Conservation (phyloP, 2,888 invertebrate species). For the Chrysolina haemoptera region DNA sequence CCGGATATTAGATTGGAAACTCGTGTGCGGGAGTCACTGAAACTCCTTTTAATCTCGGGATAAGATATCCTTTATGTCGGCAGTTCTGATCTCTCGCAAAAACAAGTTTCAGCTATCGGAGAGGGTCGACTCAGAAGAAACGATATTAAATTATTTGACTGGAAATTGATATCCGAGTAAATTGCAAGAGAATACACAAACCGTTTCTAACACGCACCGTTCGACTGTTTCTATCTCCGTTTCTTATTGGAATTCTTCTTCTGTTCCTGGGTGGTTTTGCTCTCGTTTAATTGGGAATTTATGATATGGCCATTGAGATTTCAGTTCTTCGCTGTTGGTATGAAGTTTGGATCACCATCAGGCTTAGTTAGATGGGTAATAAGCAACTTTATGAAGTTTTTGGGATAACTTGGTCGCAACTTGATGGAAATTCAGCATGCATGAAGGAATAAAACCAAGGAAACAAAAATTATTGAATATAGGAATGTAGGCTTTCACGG, state of each 20-base stretch:
- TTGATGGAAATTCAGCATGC: no score
- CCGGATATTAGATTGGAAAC: slow-evolving; percentile 48
- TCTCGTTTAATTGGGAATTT: neutral
- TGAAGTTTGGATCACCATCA: no score
- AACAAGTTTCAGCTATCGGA: slow-evolving; percentile 6
- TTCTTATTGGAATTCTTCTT: slow-evolving; percentile 11
- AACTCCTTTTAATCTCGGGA: slow-evolving; percentile 48
- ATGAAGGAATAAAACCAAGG: no score
- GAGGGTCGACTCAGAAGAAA: slow-evolving; percentile 25
- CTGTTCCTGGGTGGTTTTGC: slow-evolving; percentile 6
- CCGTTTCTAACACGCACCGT: slow-evolving; percentile 34
- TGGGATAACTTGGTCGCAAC: no score
- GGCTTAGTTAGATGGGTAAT: no score
- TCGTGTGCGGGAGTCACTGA: slow-evolving; percentile 37
- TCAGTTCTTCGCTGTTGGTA: no score
- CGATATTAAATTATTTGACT: slow-evolving; percentile 41
- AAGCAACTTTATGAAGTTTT: no score
- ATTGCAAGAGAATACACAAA: slow-evolving; percentile 20
- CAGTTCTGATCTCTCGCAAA: slow-evolving; percentile 17
- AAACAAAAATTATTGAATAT: no score
- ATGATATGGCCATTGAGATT: neutral
- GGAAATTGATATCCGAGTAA: slow-evolving; percentile 35
- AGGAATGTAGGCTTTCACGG: no score
- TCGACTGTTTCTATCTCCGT: slow-evolving; percentile 30
- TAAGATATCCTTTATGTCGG: slow-evolving; percentile 42